These are phyloP conservation scores for Columba guinea DNA, from an alignment of 2,797 vertebrate species.

Conservation along the genomic window DNA sequence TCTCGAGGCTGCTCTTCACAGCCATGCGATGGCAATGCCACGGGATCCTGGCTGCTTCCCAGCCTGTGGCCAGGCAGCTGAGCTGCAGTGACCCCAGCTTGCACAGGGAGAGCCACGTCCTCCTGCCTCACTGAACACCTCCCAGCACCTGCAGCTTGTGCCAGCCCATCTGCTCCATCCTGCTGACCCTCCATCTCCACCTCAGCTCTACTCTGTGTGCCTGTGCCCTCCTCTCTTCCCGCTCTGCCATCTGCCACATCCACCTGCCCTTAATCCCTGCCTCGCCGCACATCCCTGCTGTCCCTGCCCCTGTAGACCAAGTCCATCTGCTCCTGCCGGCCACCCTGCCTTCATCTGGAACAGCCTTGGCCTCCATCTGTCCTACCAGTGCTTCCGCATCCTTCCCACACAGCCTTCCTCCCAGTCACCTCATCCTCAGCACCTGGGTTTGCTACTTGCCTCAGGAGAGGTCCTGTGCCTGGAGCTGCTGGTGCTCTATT, in stretches of 20 bases:
- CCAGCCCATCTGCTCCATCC: conserved; percentile 1
- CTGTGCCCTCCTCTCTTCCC: not conserved
- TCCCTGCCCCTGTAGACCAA: not conserved
- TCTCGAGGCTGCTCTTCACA: fast-evolving
- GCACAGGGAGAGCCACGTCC: fast-evolving
- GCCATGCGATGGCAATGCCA: fast-evolving
- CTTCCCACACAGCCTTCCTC: not conserved
- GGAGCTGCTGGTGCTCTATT: not conserved
- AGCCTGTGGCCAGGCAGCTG: not conserved
- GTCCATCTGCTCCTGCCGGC: conserved; percentile 29
- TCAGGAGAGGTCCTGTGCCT: not conserved
- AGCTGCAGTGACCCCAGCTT: not conserved
- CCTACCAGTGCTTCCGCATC: not conserved
- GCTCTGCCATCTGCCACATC: conserved; percentile 26
- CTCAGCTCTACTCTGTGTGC: not conserved
- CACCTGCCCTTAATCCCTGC: conserved; percentile 10
- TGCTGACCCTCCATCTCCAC: not conserved
- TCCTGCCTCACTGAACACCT: not conserved
- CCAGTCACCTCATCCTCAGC: not conserved
- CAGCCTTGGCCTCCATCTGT: conserved; percentile 26
- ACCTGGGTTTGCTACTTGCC: not conserved
- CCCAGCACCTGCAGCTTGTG: not conserved
- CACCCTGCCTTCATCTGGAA: not conserved
- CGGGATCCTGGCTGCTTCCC: not conserved
- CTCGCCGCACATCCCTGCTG: not conserved